These are phyloP conservation scores for Anabacerthia variegaticeps DNA, from an alignment of 2,797 vertebrate genomes.

Conservation along the genomic window DNA sequence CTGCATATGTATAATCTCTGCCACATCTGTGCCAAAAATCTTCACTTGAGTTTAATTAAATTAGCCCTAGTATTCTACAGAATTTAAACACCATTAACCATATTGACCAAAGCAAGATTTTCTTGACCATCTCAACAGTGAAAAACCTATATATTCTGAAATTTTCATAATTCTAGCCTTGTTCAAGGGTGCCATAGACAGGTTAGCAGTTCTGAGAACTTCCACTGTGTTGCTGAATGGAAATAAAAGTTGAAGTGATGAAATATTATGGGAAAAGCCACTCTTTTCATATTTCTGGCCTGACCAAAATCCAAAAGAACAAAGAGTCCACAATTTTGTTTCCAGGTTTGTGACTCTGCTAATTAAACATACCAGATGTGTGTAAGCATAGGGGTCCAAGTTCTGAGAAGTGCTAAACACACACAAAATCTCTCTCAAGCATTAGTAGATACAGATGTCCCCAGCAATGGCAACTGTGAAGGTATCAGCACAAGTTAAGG, in stretches of 20 bases:
- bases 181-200: background rate
- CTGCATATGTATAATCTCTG: background rate
- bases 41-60: background rate
- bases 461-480: background rate
- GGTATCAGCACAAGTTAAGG: background rate
- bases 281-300: background rate
- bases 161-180: background rate
- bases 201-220: background rate
- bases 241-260: background rate
- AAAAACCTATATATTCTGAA: background rate
- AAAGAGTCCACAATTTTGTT: background rate
- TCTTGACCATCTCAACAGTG: background rate
- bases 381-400: background rate
- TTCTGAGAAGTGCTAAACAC: background rate
- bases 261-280: background rate
- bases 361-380: background rate
- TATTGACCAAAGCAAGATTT: background rate
- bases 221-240: background rate
- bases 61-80: background rate
- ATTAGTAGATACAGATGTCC: background rate
- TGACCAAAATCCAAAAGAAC: background rate
- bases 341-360: background rate
- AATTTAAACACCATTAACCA: background rate
- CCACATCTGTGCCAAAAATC: background rate
- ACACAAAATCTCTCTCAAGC: background rate